Evolutionary conservation across 92 coral and sea anemone genomes (phyloP), one percentile per base, ranked within the genome.

Genomic region (Blastomussa wellsi): DNA sequence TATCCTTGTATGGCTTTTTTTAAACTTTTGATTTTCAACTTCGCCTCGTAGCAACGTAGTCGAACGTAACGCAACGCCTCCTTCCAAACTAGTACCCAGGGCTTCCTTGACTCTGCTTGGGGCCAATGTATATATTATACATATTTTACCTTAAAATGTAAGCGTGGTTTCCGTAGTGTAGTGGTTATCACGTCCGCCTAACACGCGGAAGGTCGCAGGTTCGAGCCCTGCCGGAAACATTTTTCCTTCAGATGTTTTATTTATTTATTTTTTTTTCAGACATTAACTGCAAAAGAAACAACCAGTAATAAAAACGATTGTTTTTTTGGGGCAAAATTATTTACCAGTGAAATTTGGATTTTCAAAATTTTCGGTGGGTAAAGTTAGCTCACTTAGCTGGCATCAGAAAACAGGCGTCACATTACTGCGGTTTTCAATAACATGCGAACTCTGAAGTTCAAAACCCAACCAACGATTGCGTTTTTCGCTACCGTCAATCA

Each of bases 141-240:
- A 29, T 29, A n/a, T 68, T 35, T 36, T 6, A 15, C 42, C 22
- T 7, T 35, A 0, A 0, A 0, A 7, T 0, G 17, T 68, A n/a
- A 26, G 51, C 19, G 65, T 14, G 9, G 59, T 76, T 57, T 86
- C 92, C 92, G 92, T 91, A 88, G 95, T 92, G 90, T 92, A 90
- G 93, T 86, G 95, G 95, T 92, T 87, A 92, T 91, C 88, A 90
- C 88, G 94, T 90, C 94, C 94, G 95, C 95, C 93, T 92, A 92
- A 91, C 94, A 93, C 92, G 94, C 96, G 94, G 95, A 93, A 93
- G 96, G 91, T 93, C 96, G 94, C 75, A 38, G 81, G 81, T 53
- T 77, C 81, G 81, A 77, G 44, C 75, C 75, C 75, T 37, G 48
- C 75, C 75, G 44, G 47, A 36, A 70, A 70, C 75, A 70, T 1